Percentiles rank a stretch among this genome's conserved stretches.
Evolutionary conservation across 2,797 vertebrate genomes (phyloP).

Genomic region (Acrossocheilus fasciatus): DNA sequence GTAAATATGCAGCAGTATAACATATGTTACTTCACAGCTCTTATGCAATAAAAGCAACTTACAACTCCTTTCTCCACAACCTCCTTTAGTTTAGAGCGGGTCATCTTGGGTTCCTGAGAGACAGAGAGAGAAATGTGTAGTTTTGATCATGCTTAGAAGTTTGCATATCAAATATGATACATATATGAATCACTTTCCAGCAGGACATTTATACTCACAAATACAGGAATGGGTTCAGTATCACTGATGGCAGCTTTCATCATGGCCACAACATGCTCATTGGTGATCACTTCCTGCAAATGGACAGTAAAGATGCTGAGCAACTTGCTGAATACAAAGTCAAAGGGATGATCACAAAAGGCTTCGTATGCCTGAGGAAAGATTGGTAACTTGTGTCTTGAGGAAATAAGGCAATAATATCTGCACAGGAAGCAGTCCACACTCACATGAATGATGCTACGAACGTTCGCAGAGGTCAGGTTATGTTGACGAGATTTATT

Average conservation of each 20-base stretch:
- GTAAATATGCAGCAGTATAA: neutral
- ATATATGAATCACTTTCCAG: neutral
- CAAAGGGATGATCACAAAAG: neutral
- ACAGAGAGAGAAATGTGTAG: neutral
- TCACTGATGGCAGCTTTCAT: conserved; percentile 98
- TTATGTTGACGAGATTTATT: conserved; percentile 94
- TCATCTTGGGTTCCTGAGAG: conserved; percentile 95
- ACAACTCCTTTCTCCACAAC: conserved; percentile 97
- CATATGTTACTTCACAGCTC: neutral
- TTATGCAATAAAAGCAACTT: conserved; percentile 64
- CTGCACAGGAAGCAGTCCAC: neutral
- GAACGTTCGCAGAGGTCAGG: conserved; percentile 90
- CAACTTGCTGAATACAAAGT: neutral
- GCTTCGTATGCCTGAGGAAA: neutral
- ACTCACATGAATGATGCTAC: conserved; percentile 95
- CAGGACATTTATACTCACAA: conserved; percentile 83
- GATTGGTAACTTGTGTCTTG: neutral
- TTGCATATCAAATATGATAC: neutral
- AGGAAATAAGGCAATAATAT: neutral
- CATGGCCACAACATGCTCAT: conserved; percentile 98
- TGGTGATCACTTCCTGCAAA: conserved; percentile 94
- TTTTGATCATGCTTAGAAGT: neutral
- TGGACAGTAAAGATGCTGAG: conserved; percentile 13
- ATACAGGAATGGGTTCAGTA: conserved; percentile 87
- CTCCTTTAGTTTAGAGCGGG: conserved; percentile 94